Conservation (phyloP, 2,113 vertebrate genomes). For the Otus sunia region DNA sequence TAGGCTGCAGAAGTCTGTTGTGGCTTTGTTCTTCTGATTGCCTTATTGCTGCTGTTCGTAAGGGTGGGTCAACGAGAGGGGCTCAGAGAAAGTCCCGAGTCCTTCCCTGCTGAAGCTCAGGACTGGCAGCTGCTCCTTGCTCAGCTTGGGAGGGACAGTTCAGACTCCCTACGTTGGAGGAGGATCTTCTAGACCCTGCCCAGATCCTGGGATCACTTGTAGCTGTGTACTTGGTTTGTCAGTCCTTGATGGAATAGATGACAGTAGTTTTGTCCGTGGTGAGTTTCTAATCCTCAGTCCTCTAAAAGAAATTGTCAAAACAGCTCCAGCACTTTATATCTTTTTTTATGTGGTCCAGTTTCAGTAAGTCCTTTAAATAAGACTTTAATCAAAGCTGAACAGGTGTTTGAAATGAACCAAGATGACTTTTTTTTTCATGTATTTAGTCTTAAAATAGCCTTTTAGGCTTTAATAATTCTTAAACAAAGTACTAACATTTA, state of each 20-base stretch:
- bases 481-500: background rate
- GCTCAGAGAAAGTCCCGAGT: background rate
- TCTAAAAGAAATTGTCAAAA: background rate
- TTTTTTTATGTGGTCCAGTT: background rate
- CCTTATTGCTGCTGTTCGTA: background rate
- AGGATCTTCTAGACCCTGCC: background rate
- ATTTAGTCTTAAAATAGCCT: background rate
- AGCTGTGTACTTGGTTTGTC: background rate
- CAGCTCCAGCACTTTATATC: background rate
- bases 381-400: background rate
- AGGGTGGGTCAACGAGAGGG: background rate
- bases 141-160: background rate
- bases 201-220: background rate
- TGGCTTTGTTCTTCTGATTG: background rate
- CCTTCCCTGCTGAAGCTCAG: background rate
- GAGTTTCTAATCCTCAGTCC: background rate
- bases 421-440: background rate
- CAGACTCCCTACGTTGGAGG: background rate
- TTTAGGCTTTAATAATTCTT: background rate
- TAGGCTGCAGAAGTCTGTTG: background rate
- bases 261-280: accelerated
- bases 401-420: background rate
- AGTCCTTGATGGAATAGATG: background rate
- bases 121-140: background rate
- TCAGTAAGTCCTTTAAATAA: background rate